Evolutionary conservation across 2,888 invertebrate genomes (phyloP).

Genomic region (Brachypalpus laphriformis): DNA sequence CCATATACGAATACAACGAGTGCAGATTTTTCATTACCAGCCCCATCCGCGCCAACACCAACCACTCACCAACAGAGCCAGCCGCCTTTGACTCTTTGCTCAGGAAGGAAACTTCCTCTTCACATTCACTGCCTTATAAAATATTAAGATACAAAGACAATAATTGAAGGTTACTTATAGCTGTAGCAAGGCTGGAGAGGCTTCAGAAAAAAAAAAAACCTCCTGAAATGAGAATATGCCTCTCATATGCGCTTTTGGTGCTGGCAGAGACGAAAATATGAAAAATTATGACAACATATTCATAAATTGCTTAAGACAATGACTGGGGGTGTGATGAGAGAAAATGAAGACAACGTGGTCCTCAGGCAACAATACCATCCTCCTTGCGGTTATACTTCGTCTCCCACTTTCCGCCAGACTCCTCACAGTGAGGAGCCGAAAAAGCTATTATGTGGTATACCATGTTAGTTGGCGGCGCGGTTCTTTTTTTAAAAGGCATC

Average conservation of each 20-base stretch:
- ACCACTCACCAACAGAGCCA: slow-evolving; percentile 18
- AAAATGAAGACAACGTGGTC: slow-evolving; percentile 3
- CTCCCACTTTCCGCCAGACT: slow-evolving; percentile 13
- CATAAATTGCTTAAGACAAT: slow-evolving; percentile 71
- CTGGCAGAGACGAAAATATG: slow-evolving; percentile 29
- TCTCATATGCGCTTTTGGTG: slow-evolving; percentile 31
- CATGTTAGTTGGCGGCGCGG: slow-evolving; percentile 56
- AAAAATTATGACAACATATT: slow-evolving; percentile 71
- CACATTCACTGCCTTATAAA: slow-evolving; percentile 47
- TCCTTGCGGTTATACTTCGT: not conserved
- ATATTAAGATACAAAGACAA: slow-evolving; percentile 69
- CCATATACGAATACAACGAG: slow-evolving; percentile 9
- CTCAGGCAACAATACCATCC: slow-evolving; percentile 21
- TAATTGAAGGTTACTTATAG: slow-evolving; percentile 69
- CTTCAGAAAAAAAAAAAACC: not conserved
- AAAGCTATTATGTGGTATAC: slow-evolving; percentile 60
- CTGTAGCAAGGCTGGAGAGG: not conserved
- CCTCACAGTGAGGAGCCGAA: slow-evolving; percentile 35
- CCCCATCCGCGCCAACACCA: not conserved
- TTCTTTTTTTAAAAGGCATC: slow-evolving; percentile 37
- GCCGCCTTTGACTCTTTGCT: slow-evolving; percentile 21
- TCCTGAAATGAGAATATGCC: slow-evolving; percentile 8
- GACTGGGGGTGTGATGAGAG: slow-evolving; percentile 14
- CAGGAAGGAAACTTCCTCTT: slow-evolving; percentile 55
- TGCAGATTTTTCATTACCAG: slow-evolving; percentile 57